Conservation (phyloP, 1,140 invertebrate species). For the Cydia amplana region DNA sequence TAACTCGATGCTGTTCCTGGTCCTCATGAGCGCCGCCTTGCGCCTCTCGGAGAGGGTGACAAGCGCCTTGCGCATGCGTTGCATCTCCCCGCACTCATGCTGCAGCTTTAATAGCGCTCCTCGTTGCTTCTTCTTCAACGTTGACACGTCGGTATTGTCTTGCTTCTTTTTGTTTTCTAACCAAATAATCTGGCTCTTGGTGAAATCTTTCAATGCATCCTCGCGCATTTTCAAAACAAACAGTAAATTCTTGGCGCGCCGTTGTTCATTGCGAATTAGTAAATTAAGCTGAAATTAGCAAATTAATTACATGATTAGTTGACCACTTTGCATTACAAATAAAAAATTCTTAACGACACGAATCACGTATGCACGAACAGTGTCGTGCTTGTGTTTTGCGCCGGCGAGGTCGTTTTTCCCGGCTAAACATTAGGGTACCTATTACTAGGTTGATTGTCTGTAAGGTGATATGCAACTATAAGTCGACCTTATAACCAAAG, state of each 20-base stretch:
- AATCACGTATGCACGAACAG: not conserved
- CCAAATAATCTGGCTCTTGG: slow-evolving; percentile 73
- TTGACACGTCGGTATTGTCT: slow-evolving; percentile 70
- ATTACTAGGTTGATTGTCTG: not conserved
- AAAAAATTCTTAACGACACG: slow-evolving; percentile 38
- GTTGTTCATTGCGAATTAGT: slow-evolving; percentile 75
- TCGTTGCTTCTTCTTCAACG: slow-evolving; percentile 72
- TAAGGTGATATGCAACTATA: not conserved
- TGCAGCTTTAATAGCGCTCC: slow-evolving; percentile 72
- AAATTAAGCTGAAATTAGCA: slow-evolving; percentile 67
- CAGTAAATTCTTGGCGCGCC: slow-evolving; percentile 69
- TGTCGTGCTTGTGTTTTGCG: not conserved
- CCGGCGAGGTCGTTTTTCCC: not conserved
- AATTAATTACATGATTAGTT: slow-evolving; percentile 34
- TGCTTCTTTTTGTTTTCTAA: slow-evolving; percentile 73
- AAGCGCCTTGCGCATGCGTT: slow-evolving; percentile 71
- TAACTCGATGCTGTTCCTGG: slow-evolving; percentile 70
- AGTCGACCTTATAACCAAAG: not conserved
- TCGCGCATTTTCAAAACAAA: slow-evolving; percentile 74
- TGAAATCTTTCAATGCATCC: slow-evolving; percentile 73
- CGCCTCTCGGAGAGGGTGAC: slow-evolving; percentile 67
- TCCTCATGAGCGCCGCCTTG: slow-evolving; percentile 70
- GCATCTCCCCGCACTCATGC: slow-evolving; percentile 75
- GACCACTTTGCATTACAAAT: slow-evolving; percentile 42
- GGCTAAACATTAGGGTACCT: not conserved